Percentiles rank a stretch among this genome's conserved stretches.
Conservation (phyloP, 2,113 vertebrate species). For the Platysteira castanea region DNA sequence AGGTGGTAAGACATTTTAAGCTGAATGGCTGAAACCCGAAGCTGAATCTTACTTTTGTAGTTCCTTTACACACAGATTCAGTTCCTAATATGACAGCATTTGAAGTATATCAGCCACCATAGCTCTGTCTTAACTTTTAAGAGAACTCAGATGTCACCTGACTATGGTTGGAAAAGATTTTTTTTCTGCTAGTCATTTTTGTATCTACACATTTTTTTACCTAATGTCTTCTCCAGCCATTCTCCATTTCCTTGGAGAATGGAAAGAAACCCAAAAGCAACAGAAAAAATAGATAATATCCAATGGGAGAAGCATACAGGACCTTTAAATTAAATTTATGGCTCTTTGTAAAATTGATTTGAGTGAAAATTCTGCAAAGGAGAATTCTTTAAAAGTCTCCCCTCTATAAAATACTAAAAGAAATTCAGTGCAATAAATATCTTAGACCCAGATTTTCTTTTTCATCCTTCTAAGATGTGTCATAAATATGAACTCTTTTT, state of each 20-base stretch:
- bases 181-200: not conserved
- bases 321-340: not conserved
- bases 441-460: not conserved
- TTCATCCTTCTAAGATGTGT: not conserved
- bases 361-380: not conserved
- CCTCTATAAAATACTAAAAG: not conserved
- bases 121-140: not conserved
- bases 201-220: not conserved
- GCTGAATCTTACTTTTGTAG: not conserved
- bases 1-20: not conserved
- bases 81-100: not conserved
- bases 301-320: not conserved
- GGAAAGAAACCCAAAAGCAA: not conserved
- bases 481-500: not conserved
- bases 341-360: not conserved
- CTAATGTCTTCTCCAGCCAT: not conserved
- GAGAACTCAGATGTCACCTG: not conserved
- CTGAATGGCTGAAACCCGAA: not conserved
- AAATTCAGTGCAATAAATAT: not conserved
- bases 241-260: not conserved
- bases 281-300: not conserved
- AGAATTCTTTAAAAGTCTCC: not conserved
- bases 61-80: not conserved
- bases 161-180: not conserved
- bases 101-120: not conserved